A percentile compares a stretch with the other conserved stretches of the same genome.
Conservation (phyloP, 2,797 vertebrate species). For the Acridotheres tristis region DNA sequence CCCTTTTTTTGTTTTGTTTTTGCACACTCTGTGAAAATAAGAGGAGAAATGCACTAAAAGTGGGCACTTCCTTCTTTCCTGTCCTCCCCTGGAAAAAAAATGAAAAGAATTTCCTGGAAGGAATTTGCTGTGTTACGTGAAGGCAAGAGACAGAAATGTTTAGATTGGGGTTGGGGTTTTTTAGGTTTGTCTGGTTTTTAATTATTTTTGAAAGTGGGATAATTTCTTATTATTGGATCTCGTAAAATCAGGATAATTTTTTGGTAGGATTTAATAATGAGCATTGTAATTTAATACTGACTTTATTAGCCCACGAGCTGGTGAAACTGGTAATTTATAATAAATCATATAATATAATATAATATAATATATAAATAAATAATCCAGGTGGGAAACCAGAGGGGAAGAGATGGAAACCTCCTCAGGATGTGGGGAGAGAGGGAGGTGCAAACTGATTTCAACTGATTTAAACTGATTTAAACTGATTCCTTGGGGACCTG, state of each 20-base stretch:
- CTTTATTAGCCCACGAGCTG: background rate
- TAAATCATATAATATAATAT: no score
- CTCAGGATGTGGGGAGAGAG: background rate
- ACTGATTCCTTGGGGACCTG: background rate
- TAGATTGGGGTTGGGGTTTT: background rate
- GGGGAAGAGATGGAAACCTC: background rate
- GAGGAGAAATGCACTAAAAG: background rate
- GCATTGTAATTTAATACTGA: background rate
- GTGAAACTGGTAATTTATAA: background rate
- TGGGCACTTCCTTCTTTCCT: conserved; percentile 42
- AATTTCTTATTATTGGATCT: background rate
- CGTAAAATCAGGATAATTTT: background rate
- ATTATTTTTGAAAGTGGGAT: background rate
- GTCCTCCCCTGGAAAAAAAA: conserved; percentile 23
- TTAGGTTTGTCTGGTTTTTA: background rate
- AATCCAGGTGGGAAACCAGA: background rate
- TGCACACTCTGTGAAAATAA: background rate
- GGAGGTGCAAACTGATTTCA: background rate
- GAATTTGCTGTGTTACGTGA: background rate
- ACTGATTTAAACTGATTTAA: background rate
- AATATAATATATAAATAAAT: no score
- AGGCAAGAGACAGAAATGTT: background rate
- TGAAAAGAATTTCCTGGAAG: conserved; percentile 55
- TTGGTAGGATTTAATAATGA: background rate
- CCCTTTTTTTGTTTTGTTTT: background rate